Evolutionary conservation across 2,888 invertebrate genomes (phyloP), one percentile per base, ranked within the genome.

Genomic region (Cremastobaeus sp.): DNA sequence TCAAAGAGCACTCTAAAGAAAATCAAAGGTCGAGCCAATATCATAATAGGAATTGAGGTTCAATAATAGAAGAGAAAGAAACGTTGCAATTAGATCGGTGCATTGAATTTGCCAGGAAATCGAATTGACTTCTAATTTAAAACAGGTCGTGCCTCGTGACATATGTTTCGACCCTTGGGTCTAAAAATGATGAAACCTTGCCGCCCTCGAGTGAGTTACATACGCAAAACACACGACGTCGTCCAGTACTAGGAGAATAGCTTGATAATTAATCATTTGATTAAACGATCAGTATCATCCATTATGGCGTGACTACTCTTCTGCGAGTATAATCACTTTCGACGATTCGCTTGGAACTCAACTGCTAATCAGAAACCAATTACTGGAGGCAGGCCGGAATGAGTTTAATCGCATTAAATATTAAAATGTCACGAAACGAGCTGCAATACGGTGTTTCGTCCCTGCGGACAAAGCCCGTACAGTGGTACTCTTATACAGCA

Each of bases 371-470:
- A 85, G 85, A 85, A 87, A 86, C 79, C 86, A 87, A 86, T 87
- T 87, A 87, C 81, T 73, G 78, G 76, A 80, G 84, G 78, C 81
- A 82, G 81, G 77, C 80, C 81, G 79, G 78, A 81, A 82, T 79
- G 85, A 86, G 85, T 85, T 86, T 86, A 85, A 86, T 86, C 83
- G 83, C 82, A 84, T 86, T 77, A 86, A 87, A 84, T 86, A 87
- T 86, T 86, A 79, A 87, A 80, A 79, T 77, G 76, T 80, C 82
- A 82, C 80, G 79, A 79, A 74, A 66, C 72, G 76, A 74, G 64
- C 74, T 55, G 64, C 71, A 71, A 64, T 50, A 60, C 69, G 60
- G 74, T 71, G 74, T 74, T 71, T 76, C 48, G 74, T 74, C 74
- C 74, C 74, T 48, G 43, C 55, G 74, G 74, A 69, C 74, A 57